Percentiles rank a stretch among this genome's conserved stretches.
Conservation (phyloP, 2,113 vertebrate genomes). For the Leucopsar rothschildi region DNA sequence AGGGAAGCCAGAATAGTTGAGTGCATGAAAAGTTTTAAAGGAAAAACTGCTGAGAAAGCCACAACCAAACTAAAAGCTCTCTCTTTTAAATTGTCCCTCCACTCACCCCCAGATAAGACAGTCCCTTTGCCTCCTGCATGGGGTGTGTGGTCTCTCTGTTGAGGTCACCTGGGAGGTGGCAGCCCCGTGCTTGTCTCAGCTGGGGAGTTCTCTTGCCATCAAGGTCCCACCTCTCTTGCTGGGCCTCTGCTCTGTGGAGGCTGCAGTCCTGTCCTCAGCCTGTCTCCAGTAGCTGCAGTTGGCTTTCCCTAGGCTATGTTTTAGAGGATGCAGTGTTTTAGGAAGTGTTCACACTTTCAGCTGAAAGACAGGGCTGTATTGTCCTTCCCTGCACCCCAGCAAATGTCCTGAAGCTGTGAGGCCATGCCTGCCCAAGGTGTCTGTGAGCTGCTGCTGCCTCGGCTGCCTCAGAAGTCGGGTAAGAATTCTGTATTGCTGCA, state of each 20-base stretch:
- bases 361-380: neutral
- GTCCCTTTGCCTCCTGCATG: neutral
- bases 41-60: neutral
- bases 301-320: neutral
- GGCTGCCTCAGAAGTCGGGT: neutral
- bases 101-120: neutral
- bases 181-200: neutral
- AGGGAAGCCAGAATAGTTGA: neutral
- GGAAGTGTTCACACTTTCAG: fast-evolving
- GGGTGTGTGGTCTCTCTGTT: neutral
- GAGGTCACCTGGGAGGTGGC: neutral
- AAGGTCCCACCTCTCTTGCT: neutral
- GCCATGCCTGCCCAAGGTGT: neutral
- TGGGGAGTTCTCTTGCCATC: neutral
- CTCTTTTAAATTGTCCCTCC: neutral
- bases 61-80: neutral
- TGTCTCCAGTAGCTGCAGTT: neutral
- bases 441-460: neutral
- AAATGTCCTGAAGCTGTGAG: neutral
- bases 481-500: neutral
- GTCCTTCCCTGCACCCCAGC: neutral
- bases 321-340: neutral
- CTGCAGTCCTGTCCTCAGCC: neutral
- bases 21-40: neutral
- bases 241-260: neutral